These are phyloP conservation scores for Thunnus thynnus DNA, from an alignment of 2,113 vertebrate genomes.

Conservation along the genomic window DNA sequence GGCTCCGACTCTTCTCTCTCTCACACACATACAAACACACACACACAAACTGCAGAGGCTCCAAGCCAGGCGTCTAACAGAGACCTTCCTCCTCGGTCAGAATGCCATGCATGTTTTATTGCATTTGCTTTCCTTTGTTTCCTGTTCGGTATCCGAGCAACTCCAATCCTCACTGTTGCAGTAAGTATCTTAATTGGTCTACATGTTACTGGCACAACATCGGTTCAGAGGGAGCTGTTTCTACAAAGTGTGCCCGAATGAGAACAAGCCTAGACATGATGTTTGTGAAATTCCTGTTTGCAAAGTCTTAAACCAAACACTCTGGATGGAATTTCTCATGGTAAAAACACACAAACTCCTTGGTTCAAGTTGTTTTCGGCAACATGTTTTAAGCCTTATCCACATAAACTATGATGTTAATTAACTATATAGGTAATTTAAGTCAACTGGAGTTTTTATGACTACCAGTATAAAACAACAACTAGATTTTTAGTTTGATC, in stretches of 20 bases:
- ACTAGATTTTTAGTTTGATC: too few relatives aligned
- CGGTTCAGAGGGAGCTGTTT: background rate
- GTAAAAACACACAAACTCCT: background rate
- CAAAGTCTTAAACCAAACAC: background rate
- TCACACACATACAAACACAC: background rate
- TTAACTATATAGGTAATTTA: too few relatives aligned
- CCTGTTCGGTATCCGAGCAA: constrained; percentile 73
- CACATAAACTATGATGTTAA: background rate
- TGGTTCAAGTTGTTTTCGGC: too few relatives aligned
- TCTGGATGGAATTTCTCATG: background rate
- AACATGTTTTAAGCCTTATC: background rate
- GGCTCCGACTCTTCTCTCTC: constrained; percentile 14
- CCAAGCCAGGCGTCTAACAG: constrained; percentile 43
- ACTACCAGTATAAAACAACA: too few relatives aligned
- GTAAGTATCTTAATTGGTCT: constrained; percentile 36
- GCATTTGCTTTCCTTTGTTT: constrained; percentile 72
- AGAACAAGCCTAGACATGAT: constrained; percentile 19
- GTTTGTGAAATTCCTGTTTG: constrained; percentile 6
- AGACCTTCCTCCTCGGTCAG: constrained; percentile 50
- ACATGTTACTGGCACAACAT: constrained; percentile 20
- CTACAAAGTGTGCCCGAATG: background rate
- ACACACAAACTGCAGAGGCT: background rate
- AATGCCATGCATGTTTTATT: constrained; percentile 80
- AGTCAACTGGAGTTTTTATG: too few relatives aligned
- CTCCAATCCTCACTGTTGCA: constrained; percentile 45